Evolutionary conservation across 2,888 invertebrate genomes (phyloP).

Genomic region (Eupithecia insigniata): DNA sequence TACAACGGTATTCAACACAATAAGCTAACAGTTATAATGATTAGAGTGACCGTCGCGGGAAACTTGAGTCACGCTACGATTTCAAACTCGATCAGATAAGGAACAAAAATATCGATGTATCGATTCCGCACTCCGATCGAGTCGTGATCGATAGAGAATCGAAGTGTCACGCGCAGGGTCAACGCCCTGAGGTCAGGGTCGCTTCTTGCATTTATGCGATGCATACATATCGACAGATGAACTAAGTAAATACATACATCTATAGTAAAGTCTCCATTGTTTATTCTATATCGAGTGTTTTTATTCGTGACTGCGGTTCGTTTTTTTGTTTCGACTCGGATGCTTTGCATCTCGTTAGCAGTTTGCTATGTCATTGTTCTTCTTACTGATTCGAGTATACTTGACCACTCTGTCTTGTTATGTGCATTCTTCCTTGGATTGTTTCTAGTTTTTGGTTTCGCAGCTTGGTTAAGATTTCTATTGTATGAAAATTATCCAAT

Average conservation of each 20-base stretch:
- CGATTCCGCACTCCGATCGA: slow-evolving; percentile 71
- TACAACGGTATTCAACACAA: slow-evolving; percentile 70
- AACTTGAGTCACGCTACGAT: slow-evolving; percentile 68
- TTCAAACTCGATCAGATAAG: slow-evolving; percentile 72
- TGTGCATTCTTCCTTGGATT: slow-evolving; percentile 22
- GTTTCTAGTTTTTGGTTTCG: slow-evolving; percentile 14
- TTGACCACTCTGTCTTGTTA: slow-evolving; percentile 14
- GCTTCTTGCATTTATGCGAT: slow-evolving; percentile 74
- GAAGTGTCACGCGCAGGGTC: slow-evolving; percentile 82
- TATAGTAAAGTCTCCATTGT: slow-evolving; percentile 62
- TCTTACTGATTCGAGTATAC: slow-evolving; percentile 27
- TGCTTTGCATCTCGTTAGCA: slow-evolving; percentile 42
- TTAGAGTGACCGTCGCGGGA: slow-evolving; percentile 66
- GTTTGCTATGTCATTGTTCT: slow-evolving; percentile 43
- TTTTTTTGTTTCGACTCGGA: slow-evolving; percentile 49
- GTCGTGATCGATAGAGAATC: slow-evolving; percentile 84
- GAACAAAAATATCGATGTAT: slow-evolving; percentile 73
- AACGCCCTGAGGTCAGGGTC: slow-evolving; percentile 80
- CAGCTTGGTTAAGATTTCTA: not conserved
- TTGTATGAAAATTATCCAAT: not conserved
- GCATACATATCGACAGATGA: slow-evolving; percentile 66
- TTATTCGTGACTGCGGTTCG: slow-evolving; percentile 58
- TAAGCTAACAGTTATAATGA: slow-evolving; percentile 73
- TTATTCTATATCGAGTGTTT: slow-evolving; percentile 66
- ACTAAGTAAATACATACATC: slow-evolving; percentile 69